These are phyloP conservation scores for Anisognathus igniventris DNA, from an alignment of 2,797 vertebrate genomes.

Conservation along the genomic window DNA sequence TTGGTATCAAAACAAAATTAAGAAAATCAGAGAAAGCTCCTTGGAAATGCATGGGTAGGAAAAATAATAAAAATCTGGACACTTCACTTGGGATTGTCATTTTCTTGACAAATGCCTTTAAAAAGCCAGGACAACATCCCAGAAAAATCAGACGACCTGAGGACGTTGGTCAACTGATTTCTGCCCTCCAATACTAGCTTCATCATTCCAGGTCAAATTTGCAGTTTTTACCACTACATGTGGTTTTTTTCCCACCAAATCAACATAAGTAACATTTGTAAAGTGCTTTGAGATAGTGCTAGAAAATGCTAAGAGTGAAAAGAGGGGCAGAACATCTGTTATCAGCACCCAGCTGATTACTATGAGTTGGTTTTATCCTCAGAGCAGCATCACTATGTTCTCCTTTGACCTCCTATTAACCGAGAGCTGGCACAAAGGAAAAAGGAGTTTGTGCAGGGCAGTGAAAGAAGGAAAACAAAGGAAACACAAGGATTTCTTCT, in stretches of 20 bases:
- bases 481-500: background rate
- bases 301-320: background rate
- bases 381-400: background rate
- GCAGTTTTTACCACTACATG: background rate
- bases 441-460: background rate
- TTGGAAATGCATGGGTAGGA: background rate
- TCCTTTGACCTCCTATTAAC: background rate
- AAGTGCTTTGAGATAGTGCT: conserved; percentile 59
- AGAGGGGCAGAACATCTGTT: background rate
- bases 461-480: background rate
- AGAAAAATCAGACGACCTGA: background rate
- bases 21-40: conserved; percentile 43
- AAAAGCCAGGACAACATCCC: background rate
- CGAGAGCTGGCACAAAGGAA: background rate
- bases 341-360: background rate
- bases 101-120: background rate
- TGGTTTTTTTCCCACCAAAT: background rate
- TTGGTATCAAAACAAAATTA: conserved; percentile 1
- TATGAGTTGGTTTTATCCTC: background rate
- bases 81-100: background rate
- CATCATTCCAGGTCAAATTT: background rate
- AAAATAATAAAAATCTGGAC: background rate
- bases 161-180: background rate
- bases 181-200: conserved; percentile 2
- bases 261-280: background rate